Evolutionary conservation across 1,140 invertebrate species (phyloP).

Genomic region (Camponotus pennsylvanicus): DNA sequence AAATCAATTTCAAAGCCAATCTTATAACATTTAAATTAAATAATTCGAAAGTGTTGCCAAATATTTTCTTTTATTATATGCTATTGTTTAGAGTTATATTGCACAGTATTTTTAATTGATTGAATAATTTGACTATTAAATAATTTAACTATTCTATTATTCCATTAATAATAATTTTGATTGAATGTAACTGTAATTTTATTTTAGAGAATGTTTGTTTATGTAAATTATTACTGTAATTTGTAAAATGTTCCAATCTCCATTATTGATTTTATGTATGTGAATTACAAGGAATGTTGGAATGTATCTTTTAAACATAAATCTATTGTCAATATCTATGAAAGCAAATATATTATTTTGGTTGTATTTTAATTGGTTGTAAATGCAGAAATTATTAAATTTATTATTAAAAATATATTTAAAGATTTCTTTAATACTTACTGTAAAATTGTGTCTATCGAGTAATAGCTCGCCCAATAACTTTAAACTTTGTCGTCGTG

Average conservation of each 20-base stretch:
- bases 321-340: conserved; percentile 8
- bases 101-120: conserved; percentile 12
- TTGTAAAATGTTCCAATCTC: background rate
- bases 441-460: conserved; percentile 99
- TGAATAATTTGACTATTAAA: conserved; percentile 20
- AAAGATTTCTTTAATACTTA: conserved; percentile 86
- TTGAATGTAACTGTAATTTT: background rate
- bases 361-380: background rate
- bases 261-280: conserved; percentile 8
- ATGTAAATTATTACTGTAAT: background rate
- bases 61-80: background rate
- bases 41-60: background rate
- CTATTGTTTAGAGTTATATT: background rate
- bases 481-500: conserved; percentile 98
- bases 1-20: background rate
- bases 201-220: background rate
- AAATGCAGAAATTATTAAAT: conserved; percentile 6
- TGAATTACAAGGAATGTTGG: background rate
- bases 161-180: conserved; percentile 12
- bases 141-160: conserved; percentile 19
- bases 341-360: background rate
- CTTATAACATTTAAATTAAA: background rate
- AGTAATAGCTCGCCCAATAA: conserved; percentile 98
- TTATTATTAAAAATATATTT: conserved; percentile 49
- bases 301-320: background rate